These are phyloP conservation scores for Chaetodon trifasciatus DNA, from an alignment of 2,797 vertebrate species.

Conservation along the genomic window DNA sequence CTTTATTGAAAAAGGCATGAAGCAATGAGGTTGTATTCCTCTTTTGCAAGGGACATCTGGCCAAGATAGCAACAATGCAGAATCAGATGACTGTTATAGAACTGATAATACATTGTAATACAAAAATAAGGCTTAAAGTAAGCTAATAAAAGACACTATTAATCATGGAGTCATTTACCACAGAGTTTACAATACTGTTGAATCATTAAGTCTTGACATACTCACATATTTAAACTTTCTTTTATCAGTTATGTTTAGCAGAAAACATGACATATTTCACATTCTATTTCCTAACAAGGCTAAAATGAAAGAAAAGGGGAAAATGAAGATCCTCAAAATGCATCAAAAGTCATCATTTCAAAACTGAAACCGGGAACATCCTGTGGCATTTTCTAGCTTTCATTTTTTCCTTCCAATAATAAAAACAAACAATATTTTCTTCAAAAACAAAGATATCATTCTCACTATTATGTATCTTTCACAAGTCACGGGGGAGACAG, in stretches of 20 bases:
- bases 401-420: constrained; percentile 18
- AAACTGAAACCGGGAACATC: constrained; percentile 38
- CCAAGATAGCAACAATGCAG: neutral
- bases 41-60: neutral
- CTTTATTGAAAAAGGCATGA: neutral
- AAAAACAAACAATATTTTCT: constrained; percentile 45
- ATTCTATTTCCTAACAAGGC: neutral
- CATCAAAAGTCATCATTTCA: constrained; percentile 35
- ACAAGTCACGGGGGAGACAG: constrained; percentile 65
- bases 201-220: neutral
- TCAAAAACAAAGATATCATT: constrained; percentile 58
- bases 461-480: constrained; percentile 61
- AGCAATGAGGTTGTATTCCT: neutral
- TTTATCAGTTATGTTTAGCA: neutral
- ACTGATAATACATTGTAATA: neutral
- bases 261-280: neutral
- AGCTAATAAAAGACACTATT: neutral
- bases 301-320: neutral
- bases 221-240: neutral
- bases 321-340: constrained; percentile 30
- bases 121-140: neutral
- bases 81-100: neutral
- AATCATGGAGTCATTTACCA: neutral
- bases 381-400: constrained; percentile 20
- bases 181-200: neutral